Evolutionary conservation across 2,797 vertebrate genomes (phyloP).

Genomic region (Oreochromis mossambicus): DNA sequence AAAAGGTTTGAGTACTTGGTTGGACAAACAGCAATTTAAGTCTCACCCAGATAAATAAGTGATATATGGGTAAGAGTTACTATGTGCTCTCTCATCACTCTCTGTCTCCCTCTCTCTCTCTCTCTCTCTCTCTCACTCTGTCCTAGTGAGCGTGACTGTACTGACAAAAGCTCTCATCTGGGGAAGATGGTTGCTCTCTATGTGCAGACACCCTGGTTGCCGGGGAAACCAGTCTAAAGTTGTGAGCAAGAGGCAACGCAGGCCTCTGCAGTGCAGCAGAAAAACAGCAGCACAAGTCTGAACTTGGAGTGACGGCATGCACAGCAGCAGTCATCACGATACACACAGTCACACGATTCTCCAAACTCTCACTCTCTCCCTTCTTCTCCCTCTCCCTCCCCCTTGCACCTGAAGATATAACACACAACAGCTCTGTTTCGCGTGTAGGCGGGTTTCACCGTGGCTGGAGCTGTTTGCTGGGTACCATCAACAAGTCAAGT

Average conservation of each 20-base stretch:
- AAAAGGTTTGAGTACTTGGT: conserved; percentile 28
- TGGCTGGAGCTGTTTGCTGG: conserved; percentile 21
- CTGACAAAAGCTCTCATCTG: conserved; percentile 79
- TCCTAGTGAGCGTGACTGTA: conserved; percentile 75
- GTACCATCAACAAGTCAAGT: conserved; percentile 61
- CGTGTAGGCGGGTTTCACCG: conserved; percentile 32
- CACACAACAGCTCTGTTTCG: conserved; percentile 8
- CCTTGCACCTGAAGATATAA: conserved; percentile 19
- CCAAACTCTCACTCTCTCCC: not conserved
- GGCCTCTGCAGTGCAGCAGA: conserved; percentile 82
- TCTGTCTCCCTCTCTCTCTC: conserved; percentile 26
- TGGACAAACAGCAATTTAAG: conserved; percentile 36
- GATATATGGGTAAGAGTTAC: conserved; percentile 48
- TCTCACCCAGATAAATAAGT: conserved; percentile 34
- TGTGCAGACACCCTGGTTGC: conserved; percentile 83
- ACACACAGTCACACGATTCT: conserved; percentile 24
- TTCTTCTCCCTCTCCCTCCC: not conserved
- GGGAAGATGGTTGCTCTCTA: conserved; percentile 78
- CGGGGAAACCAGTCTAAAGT: conserved; percentile 80
- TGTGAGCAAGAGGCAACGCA: conserved; percentile 69
- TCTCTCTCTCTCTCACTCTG: conserved; percentile 40
- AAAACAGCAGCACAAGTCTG: conserved; percentile 69
- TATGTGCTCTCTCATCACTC: conserved; percentile 23
- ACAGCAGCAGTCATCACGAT: conserved; percentile 49
- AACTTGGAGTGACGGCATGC: conserved; percentile 55